Conservation (phyloP, 1,140 invertebrate species). For the Ladona fulva region DNA sequence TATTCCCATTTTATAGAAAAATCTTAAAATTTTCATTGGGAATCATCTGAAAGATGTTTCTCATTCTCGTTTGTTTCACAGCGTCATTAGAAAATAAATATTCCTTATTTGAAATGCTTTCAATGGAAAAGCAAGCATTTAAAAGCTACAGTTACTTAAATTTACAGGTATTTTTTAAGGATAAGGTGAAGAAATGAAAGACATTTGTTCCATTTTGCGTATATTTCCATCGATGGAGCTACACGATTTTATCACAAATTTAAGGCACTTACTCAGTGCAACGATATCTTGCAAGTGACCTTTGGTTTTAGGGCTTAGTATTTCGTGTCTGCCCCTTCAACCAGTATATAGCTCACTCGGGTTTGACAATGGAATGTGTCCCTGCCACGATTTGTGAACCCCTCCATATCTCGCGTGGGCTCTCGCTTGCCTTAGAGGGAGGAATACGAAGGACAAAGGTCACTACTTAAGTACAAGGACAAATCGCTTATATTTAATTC, state of each 20-base stretch:
- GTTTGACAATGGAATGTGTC: conserved; percentile 21
- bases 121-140: too few relatives aligned
- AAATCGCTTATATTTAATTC: conserved; percentile 18
- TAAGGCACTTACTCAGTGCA: conserved; percentile 25
- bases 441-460: conserved; percentile 14
- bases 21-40: too few relatives aligned
- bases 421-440: conserved; percentile 15
- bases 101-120: too few relatives aligned
- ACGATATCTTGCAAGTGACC: conserved; percentile 17
- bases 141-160: too few relatives aligned
- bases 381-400: conserved; percentile 17
- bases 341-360: conserved; percentile 12
- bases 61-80: too few relatives aligned
- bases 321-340: conserved; percentile 11
- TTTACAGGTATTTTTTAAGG: too few relatives aligned
- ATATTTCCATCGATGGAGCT: conserved; percentile 24
- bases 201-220: conserved; percentile 2
- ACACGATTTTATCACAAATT: conserved; percentile 25
- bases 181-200: conserved; percentile 2
- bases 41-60: too few relatives aligned
- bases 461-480: conserved; percentile 21
- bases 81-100: too few relatives aligned
- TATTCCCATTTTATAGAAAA: too few relatives aligned
- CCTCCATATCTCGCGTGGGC: conserved; percentile 17
- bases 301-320: neutral